Evolutionary conservation across 2,888 invertebrate species (phyloP).

Genomic region (Helobdella robusta): DNA sequence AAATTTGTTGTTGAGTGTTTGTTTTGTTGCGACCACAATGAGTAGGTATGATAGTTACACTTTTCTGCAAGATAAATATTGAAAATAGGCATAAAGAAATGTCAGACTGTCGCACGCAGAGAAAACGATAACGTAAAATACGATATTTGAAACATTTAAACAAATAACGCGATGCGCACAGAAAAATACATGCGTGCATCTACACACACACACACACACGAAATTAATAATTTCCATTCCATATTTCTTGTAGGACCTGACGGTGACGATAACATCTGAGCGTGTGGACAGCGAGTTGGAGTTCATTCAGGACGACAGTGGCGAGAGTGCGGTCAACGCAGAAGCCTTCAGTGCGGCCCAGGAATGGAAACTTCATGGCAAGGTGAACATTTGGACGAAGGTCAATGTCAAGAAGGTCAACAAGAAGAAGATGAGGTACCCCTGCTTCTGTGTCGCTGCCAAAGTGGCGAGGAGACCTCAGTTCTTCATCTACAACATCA

Average conservation of each 20-base stretch:
- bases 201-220: no score
- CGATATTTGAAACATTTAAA: no score
- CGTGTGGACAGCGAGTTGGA: conserved; percentile 18
- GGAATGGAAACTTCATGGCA: conserved; percentile 44
- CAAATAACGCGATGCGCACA: no score
- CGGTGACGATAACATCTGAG: conserved; percentile 25
- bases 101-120: no score
- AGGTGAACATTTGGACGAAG: conserved; percentile 33
- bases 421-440: conserved; percentile 29
- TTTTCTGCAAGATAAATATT: no score
- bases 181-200: no score
- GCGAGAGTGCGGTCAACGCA: conserved; percentile 21
- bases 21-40: no score
- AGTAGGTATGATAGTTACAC: no score
- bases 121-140: no score
- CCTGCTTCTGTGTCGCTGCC: conserved; percentile 33
- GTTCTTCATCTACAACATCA: conserved; percentile 36
- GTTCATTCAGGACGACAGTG: conserved; percentile 19
- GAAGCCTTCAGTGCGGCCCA: conserved; percentile 44
- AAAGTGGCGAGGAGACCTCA: conserved; percentile 33
- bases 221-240: no score
- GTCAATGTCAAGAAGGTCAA: conserved; percentile 27
- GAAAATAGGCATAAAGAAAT: no score
- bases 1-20: neutral
- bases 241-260: conserved; percentile 29